Conservation (phyloP, 2,113 vertebrate species). For the Burhinus bistriatus region DNA sequence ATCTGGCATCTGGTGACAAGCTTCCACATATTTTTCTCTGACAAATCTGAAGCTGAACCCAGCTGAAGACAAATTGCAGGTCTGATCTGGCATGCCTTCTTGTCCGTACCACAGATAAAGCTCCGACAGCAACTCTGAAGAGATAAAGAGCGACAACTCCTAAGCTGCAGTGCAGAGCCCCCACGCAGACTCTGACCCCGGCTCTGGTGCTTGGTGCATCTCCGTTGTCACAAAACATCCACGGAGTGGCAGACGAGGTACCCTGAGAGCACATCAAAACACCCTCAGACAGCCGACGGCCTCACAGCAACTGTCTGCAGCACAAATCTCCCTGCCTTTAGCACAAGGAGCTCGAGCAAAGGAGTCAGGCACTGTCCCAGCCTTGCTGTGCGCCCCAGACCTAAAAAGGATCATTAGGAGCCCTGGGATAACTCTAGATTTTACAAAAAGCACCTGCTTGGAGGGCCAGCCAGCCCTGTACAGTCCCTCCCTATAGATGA, state of each 20-base stretch:
- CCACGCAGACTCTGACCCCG: neutral
- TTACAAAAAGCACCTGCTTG: neutral
- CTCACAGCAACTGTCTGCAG: neutral
- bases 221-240: neutral
- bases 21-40: neutral
- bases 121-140: neutral
- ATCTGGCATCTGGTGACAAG: neutral
- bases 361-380: neutral
- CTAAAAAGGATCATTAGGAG: neutral
- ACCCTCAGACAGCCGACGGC: neutral
- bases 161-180: neutral
- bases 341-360: neutral
- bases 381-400: neutral
- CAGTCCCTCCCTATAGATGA: neutral
- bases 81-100: neutral
- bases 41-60: neutral
- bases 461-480: neutral
- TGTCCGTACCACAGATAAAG: neutral
- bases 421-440: neutral
- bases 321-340: neutral
- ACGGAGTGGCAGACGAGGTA: constrained; percentile 26
- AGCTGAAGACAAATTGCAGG: neutral
- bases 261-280: neutral
- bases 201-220: neutral
- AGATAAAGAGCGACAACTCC: neutral